Evolutionary conservation across 2,888 invertebrate species (phyloP).

Genomic region (Calliscelio sp.): DNA sequence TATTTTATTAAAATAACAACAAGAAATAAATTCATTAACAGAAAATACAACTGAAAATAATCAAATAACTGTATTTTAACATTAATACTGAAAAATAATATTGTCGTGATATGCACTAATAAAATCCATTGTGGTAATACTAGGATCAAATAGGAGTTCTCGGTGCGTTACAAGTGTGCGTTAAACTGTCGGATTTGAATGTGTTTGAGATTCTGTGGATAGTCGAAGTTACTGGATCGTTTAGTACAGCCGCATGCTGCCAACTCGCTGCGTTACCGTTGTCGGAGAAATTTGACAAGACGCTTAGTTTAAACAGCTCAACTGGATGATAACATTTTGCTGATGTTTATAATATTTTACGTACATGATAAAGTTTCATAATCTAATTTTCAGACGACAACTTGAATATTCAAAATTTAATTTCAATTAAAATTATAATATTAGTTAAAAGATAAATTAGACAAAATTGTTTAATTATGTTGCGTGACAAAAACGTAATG

Average conservation of each 20-base stretch:
- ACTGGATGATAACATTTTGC: slow-evolving; percentile 29
- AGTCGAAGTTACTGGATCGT: slow-evolving; percentile 47
- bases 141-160: slow-evolving; percentile 42
- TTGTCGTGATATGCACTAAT: not conserved
- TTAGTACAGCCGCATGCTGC: slow-evolving; percentile 32
- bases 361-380: too few relatives aligned
- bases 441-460: too few relatives aligned
- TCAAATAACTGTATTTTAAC: slow-evolving; percentile 25
- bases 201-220: slow-evolving; percentile 36
- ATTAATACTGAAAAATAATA: slow-evolving; percentile 44
- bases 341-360: too few relatives aligned
- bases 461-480: too few relatives aligned
- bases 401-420: too few relatives aligned
- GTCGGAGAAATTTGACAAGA: slow-evolving; percentile 47
- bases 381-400: too few relatives aligned
- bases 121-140: slow-evolving; percentile 48
- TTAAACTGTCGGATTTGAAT: slow-evolving; percentile 56
- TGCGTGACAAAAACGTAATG: too few relatives aligned
- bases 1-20: not conserved
- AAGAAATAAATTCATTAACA: not conserved
- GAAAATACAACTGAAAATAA: not conserved
- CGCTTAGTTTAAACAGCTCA: slow-evolving; percentile 20
- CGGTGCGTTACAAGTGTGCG: slow-evolving; percentile 29
- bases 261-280: slow-evolving; percentile 19
- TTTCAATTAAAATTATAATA: too few relatives aligned